Evolutionary conservation across 2,888 invertebrate genomes (phyloP).

Genomic region (Idaea straminata): DNA sequence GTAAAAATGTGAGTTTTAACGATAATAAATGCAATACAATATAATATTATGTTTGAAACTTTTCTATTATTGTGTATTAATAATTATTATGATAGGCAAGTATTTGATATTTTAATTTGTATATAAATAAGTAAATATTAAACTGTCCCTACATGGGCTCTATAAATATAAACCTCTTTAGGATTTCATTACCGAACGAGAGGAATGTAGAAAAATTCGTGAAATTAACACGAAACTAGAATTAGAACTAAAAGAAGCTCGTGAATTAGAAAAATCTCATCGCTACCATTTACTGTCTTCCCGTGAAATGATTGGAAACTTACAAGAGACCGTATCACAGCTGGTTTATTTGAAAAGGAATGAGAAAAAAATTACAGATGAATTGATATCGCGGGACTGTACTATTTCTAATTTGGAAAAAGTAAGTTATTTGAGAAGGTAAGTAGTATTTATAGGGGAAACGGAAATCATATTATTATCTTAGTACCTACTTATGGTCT

Average conservation of each 20-base stretch:
- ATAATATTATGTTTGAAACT: no score
- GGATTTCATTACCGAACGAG: conserved; percentile 56
- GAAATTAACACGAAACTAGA: conserved; percentile 59
- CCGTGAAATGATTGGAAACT: conserved; percentile 68
- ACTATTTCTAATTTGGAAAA: conserved; percentile 49
- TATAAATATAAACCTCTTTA: conserved; percentile 22
- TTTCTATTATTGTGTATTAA: no score
- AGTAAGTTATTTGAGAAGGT: conserved; percentile 32
- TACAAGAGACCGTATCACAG: conserved; percentile 71
- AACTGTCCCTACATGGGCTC: not conserved
- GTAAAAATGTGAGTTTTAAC: conserved; percentile 63
- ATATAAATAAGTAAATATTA: no score
- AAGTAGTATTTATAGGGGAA: no score
- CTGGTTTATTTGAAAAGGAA: conserved; percentile 68
- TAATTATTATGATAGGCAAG: no score
- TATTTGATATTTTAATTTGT: no score
- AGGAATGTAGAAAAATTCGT: conserved; percentile 55
- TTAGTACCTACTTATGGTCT: no score
- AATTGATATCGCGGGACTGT: conserved; percentile 49
- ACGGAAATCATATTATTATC: no score
- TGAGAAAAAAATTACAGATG: conserved; percentile 61
- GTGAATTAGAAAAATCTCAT: conserved; percentile 68
- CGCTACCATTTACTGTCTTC: conserved; percentile 64
- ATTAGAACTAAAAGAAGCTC: conserved; percentile 57
- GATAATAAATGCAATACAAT: no score